Evolutionary conservation across 2,888 invertebrate species (phyloP), one percentile per base, ranked within the genome.

Genomic region (Leucophora obtusa): DNA sequence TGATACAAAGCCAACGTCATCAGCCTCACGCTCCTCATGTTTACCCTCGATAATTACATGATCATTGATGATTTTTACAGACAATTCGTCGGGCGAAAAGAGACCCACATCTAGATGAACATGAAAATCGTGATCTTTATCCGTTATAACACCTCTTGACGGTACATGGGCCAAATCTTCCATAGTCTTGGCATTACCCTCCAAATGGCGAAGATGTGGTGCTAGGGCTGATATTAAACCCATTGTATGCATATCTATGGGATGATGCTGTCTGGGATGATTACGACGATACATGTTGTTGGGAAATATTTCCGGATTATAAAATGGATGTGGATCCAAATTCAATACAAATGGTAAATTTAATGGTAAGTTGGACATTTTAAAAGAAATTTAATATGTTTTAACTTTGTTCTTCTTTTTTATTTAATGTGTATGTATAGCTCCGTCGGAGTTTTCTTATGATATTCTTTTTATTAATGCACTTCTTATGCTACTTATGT

Each of bases 1-100:
- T 1, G 95, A 94, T 68, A 97, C 93, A 88, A 90, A 94, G 0
- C 96, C 95, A 82, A 94, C 93, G 33, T 94, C 93, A 83, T 95
- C 95, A 4, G 76, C 76, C 62, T 93, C 92, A 82, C 93, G 93
- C 84, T 94, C 94, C 85, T 94, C 94, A 85, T 95, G 94, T 85
- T 93, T 94, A 5, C 93, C 95, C 87, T 95, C 94, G 14, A 94
- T 91, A 2, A 94, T 88, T 10, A 95, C 91, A 74, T 89, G 90
- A 79, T 92, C 92, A 82, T 93, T 91, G 82, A 92, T 91, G 63
- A 94, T 91, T 90, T 95, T 96, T 54, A 96, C 92, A 59, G 93
- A 91, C 8, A 95, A 91, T 88, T 95, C 95, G 14, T 92, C 92
- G 0, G 95, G 94, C n/a, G 92, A 89, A 85, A 94, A 95, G 82